Evolutionary conservation across 2,888 invertebrate genomes (phyloP), one percentile per base, ranked within the genome.

Genomic region (Ethmia dodecea): DNA sequence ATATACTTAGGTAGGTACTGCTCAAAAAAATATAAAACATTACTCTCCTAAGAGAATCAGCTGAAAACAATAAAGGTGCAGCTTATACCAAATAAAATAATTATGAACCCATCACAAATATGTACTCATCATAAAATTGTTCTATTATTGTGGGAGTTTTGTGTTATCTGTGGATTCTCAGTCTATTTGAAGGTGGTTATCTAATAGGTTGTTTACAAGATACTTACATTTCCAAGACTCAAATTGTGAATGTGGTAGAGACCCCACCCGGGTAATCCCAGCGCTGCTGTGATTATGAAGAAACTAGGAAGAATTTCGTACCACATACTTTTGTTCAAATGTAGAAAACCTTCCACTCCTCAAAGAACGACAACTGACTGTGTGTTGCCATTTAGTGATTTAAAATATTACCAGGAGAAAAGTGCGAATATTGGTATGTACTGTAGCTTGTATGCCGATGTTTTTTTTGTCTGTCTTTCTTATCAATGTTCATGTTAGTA

Each of bases 281-380:
- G 35, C 1, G 81, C 89, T 24, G 81, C 89, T 28, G 87, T 75
- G 33, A 92, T 88, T 43, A 92, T 89, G 43, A 77, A 81, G 43
- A 88, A 87, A 53, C 89, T 86, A 9, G 92, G 92, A 52, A 92
- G 55, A 65, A 92, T 88, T 89, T 92, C 92, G 71, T 90, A 92
- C 92, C 92, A 92, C 92, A 92, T 92, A 64, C 54, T 76, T n/a
- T 30, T 33, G 25, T 18, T 28, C 6, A 35, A 36, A 27, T 16
- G 27, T 35, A 14, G 31, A 42, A 47, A 60, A 44, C 44, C 46
- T 42, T 51, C 49, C 11, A 42, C 39, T n/a, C 6, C 9, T 2
- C 38, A 26, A 28, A 35, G 20, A 8, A 2, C 32, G 43, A 40
- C 35, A 44, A 27, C 18, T 30, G 29, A 35, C 20, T 33, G 29